Percentiles rank a stretch among this genome's conserved stretches.
Conservation (phyloP, 2,113 vertebrate genomes). For the Urocolius indicus region DNA sequence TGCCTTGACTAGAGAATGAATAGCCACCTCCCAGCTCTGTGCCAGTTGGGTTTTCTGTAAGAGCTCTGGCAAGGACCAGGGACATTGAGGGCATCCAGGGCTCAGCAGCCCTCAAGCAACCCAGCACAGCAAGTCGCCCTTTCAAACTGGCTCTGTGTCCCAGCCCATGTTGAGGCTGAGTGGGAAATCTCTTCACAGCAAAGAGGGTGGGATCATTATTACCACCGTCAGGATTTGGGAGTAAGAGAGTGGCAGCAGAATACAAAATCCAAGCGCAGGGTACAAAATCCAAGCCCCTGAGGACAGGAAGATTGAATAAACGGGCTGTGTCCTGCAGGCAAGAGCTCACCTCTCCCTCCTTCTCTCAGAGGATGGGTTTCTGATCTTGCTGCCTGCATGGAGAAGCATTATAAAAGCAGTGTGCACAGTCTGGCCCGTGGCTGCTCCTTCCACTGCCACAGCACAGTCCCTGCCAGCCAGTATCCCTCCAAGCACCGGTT, state of each 20-base stretch:
- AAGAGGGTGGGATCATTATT: background rate
- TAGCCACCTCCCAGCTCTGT: background rate
- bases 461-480: background rate
- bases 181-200: background rate
- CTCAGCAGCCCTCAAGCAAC: background rate
- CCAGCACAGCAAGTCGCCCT: background rate
- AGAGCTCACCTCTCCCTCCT: background rate
- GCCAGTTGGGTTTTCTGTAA: background rate
- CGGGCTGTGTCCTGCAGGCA: background rate
- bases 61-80: background rate
- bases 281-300: background rate
- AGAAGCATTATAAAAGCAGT: background rate
- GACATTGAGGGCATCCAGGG: background rate
- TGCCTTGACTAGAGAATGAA: background rate
- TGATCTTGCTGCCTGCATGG: background rate
- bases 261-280: background rate
- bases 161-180: background rate
- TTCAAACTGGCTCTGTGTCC: background rate
- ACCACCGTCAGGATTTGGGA: background rate
- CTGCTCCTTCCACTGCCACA: background rate
- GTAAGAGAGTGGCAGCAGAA: background rate
- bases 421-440: fast-evolving
- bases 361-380: background rate
- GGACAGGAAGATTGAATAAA: background rate
- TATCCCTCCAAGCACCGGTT: background rate